These are phyloP conservation scores for Irena cyanogastra DNA, from an alignment of 2,113 vertebrate species.

Conservation along the genomic window DNA sequence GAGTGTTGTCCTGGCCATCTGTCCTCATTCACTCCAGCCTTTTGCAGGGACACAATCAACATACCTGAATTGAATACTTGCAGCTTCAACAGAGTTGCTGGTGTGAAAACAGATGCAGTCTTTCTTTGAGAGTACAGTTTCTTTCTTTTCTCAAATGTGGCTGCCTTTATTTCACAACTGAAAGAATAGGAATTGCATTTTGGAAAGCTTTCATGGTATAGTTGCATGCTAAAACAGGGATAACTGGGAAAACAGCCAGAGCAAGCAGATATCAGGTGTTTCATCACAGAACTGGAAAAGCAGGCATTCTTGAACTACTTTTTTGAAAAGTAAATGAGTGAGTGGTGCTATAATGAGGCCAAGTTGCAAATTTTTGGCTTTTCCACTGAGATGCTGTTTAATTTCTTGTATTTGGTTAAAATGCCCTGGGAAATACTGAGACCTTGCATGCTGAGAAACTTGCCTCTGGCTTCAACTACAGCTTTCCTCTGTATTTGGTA, in stretches of 20 bases:
- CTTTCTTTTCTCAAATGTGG: background rate
- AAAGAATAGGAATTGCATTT: background rate
- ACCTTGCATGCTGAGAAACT: background rate
- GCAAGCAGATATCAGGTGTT: background rate
- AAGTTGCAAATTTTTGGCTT: background rate
- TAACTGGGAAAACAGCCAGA: slow-evolving; percentile 30
- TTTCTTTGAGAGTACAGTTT: background rate
- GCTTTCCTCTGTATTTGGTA: background rate
- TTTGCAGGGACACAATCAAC: background rate
- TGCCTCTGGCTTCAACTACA: background rate
- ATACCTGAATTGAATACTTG: background rate
- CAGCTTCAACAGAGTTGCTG: background rate
- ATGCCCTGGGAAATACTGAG: background rate
- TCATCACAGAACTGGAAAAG: slow-evolving; percentile 1
- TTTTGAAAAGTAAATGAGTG: background rate
- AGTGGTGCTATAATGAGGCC: background rate
- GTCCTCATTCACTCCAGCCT: background rate
- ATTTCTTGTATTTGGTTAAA: background rate
- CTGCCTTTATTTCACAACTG: background rate
- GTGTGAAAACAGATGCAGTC: background rate
- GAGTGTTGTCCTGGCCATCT: background rate
- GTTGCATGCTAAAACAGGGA: background rate
- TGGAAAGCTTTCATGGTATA: background rate
- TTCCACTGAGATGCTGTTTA: background rate
- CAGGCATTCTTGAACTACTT: background rate